Evolutionary conservation across 35 echinoderm and acorn worm species (phyloP), one percentile per base, ranked within the genome.

Genomic region (Holothuria glaberrima): DNA sequence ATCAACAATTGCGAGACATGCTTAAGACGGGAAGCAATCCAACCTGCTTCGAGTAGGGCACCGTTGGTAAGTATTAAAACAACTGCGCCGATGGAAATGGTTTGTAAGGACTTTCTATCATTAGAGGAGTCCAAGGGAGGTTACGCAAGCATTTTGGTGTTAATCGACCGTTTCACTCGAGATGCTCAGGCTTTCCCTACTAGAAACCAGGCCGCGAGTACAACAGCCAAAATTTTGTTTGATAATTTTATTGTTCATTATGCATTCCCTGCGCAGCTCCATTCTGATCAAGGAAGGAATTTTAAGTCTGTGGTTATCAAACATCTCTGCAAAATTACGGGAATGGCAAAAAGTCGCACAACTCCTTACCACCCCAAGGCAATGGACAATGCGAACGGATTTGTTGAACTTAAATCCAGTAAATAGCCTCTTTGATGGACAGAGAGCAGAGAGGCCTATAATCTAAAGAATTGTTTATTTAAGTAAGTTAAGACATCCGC

Each of bases 351-450:
- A 59, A 62, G 68, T 32, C 20, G 89, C 17, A 94, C 93, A 12
- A 91, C 89, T 30, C 93, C 93, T 16, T 94, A 94, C 73, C 93
- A 94, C 33, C 93, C 93, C 93, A 94, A 58, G 83, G 93, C 27
- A 94, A 94, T 44, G 88, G 88, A 2, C 72, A 83, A 74, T 79
- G 75, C 46, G 92, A 93, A 71, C 26, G 92, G 12, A 91, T 86
- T 60, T 87, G 80, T 76, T 56, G 75, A 18, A 90, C 81, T 18
- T 59, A n/a, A n/a, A n/a, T 94, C 3, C 81, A 89, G 5, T 63
- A 65, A 25, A 87, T 92, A 89, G 72, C 30, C 32, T 92, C 21
- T 45, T 52, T 27, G 84, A 88, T n/a, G 25, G 80, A 89, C 24
- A 48, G 62, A 94, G 83, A n/a, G n/a, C n/a, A n/a, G n/a, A n/a